phyloP scores from a whole-genome alignment of 1,140 invertebrate genomes.

The Zaprionus gabonicus region DNA sequence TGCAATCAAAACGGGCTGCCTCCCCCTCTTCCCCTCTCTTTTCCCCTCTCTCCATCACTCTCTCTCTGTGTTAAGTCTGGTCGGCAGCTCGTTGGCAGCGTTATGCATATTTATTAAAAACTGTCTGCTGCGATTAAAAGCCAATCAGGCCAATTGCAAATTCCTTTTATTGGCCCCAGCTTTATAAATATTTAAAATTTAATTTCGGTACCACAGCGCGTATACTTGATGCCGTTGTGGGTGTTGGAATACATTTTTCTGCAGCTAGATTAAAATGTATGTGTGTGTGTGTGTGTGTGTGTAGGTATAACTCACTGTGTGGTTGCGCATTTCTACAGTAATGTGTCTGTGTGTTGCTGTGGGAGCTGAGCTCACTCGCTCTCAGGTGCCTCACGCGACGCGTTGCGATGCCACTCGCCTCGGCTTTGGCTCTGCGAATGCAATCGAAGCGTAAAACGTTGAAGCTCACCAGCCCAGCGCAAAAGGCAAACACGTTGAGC shows the following conservation, averaged over 20 bases:
- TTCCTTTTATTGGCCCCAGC: conserved; percentile 75
- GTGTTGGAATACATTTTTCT: conserved; percentile 44
- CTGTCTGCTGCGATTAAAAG: conserved; percentile 81
- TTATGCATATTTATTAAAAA: conserved; percentile 83
- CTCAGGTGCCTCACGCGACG: conserved; percentile 17
- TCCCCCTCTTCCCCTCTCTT: not conserved
- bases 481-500: conserved; percentile 79
- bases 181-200: conserved; percentile 83
- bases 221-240: conserved; percentile 52
- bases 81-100: conserved; percentile 34
- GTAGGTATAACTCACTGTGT: not conserved
- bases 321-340: not conserved
- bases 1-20: conserved; percentile 16
- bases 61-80: conserved; percentile 5
- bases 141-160: conserved; percentile 81
- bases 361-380: conserved; percentile 13
- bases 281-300: not conserved
- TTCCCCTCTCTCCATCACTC: not conserved
- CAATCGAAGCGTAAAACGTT: conserved; percentile 78
- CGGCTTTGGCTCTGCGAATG: conserved; percentile 43
- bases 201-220: conserved; percentile 67
- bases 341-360: conserved; percentile 7
- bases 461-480: conserved; percentile 44
- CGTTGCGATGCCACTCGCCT: not conserved
- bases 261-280: conserved; percentile 71